Percentiles rank a stretch among this genome's conserved stretches.
Conservation (phyloP, 2,888 invertebrate genomes). For the Mythimna ferrago region DNA sequence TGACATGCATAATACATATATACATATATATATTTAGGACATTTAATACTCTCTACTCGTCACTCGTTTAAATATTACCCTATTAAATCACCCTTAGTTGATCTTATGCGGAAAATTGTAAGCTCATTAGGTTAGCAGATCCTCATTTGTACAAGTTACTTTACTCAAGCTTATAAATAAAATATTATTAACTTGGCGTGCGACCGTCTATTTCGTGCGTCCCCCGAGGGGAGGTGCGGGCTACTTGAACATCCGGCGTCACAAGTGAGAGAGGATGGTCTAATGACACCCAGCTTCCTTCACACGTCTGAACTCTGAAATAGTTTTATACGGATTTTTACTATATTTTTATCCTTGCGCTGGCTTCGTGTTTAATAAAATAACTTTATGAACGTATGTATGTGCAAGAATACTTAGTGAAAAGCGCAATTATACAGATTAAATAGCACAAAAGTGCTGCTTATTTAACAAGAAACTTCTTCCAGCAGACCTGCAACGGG, state of each 20-base stretch:
- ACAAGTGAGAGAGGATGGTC: conserved; percentile 26
- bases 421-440: too few relatives aligned
- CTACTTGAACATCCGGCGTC: conserved; percentile 40
- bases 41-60: too few relatives aligned
- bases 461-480: too few relatives aligned
- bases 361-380: neutral
- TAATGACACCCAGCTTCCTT: conserved; percentile 38
- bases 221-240: conserved; percentile 10
- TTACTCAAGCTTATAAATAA: neutral
- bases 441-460: too few relatives aligned
- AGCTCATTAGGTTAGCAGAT: too few relatives aligned
- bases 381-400: neutral
- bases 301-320: conserved; percentile 25
- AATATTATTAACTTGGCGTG: conserved; percentile 18
- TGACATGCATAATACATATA: too few relatives aligned
- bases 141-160: neutral
- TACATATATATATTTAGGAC: too few relatives aligned
- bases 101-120: too few relatives aligned
- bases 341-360: neutral
- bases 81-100: too few relatives aligned
- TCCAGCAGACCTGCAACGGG: too few relatives aligned
- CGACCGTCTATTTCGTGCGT: conserved; percentile 18
- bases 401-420: too few relatives aligned
- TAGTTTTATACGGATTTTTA: conserved; percentile 12
- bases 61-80: too few relatives aligned